A percentile compares a stretch with the other conserved stretches of the same genome.
Conservation (phyloP, 2,888 invertebrate species). For the Sinohyriopsis cumingii region DNA sequence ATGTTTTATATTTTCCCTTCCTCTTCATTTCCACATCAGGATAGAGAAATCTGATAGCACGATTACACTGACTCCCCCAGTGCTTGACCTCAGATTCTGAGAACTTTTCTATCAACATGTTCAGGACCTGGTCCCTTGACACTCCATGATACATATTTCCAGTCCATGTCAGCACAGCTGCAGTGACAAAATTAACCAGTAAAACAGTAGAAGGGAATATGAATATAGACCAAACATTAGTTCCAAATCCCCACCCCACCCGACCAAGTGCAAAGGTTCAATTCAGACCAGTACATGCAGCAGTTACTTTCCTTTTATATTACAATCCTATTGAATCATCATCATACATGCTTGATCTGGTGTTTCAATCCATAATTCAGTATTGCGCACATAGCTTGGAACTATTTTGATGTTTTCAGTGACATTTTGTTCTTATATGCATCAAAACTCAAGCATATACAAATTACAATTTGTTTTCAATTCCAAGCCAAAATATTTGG, state of each 20-base stretch:
- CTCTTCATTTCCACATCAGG: conserved; percentile 58
- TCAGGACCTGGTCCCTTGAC: conserved; percentile 54
- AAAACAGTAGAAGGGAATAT: neutral
- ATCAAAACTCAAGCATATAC: too few relatives aligned
- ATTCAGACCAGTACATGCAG: too few relatives aligned
- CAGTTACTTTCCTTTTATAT: too few relatives aligned
- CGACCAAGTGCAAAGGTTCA: neutral
- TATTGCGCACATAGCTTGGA: too few relatives aligned
- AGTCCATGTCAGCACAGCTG: conserved; percentile 55
- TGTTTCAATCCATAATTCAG: too few relatives aligned
- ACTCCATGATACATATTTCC: conserved; percentile 54
- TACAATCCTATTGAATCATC: too few relatives aligned
- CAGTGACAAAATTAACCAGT: conserved; percentile 4
- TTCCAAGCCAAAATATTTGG: too few relatives aligned
- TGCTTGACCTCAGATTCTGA: conserved; percentile 47
- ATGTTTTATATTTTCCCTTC: conserved; percentile 65
- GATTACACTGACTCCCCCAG: conserved; percentile 62
- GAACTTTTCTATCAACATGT: conserved; percentile 41
- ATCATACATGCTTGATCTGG: too few relatives aligned
- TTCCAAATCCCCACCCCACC: neutral
- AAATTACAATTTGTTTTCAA: too few relatives aligned
- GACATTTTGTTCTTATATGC: too few relatives aligned
- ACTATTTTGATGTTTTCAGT: too few relatives aligned
- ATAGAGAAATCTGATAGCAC: conserved; percentile 57
- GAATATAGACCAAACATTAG: neutral